These are phyloP conservation scores for Trachelus troglodyta DNA, from an alignment of 2,888 invertebrate genomes.

Conservation along the genomic window DNA sequence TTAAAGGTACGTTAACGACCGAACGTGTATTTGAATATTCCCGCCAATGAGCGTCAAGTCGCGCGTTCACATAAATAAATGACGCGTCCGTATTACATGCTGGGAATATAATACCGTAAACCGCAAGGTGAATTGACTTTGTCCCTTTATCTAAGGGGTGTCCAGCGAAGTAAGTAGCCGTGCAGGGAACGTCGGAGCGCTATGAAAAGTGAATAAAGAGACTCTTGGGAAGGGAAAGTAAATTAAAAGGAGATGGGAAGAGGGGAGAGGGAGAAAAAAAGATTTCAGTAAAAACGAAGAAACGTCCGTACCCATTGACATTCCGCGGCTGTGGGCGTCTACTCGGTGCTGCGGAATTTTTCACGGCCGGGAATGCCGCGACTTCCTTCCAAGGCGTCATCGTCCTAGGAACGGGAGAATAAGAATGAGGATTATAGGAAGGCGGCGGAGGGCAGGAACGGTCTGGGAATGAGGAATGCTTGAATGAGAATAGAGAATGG, in stretches of 20 bases:
- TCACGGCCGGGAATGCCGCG: conserved; percentile 39
- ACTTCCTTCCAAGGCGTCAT: conserved; percentile 48
- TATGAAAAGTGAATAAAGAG: not conserved
- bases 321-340: not conserved
- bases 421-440: conserved; percentile 42
- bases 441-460: not conserved
- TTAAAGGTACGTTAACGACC: not conserved
- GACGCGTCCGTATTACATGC: not conserved
- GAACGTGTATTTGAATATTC: not conserved
- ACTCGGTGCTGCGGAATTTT: conserved; percentile 36
- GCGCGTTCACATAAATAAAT: not conserved
- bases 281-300: not conserved
- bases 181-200: not conserved
- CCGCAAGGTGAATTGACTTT: not conserved
- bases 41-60: not conserved
- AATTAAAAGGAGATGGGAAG: not conserved
- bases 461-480: not conserved
- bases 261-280: too few relatives aligned
- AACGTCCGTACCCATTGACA: not conserved
- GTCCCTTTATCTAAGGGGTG: not conserved
- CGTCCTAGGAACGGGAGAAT: conserved; percentile 37
- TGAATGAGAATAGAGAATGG: not conserved
- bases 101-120: not conserved
- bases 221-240: not conserved
- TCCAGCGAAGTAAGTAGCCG: not conserved